These are phyloP conservation scores for Scolanthus callimorphus DNA, from an alignment of 92 coral and sea anemone genomes.

Conservation along the genomic window DNA sequence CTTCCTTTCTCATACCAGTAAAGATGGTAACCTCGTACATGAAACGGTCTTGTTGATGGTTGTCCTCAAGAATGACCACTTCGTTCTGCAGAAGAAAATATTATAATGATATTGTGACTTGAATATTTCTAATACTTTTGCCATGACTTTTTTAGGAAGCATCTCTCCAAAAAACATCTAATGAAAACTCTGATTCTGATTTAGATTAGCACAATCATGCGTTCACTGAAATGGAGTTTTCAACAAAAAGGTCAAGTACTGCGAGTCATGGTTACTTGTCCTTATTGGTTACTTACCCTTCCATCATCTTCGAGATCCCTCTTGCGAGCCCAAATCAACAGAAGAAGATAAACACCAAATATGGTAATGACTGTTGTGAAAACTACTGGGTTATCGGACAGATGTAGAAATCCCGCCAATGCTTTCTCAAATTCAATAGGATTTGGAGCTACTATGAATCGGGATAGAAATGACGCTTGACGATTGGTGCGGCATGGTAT, in stretches of 20 bases:
- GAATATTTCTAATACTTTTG: no score
- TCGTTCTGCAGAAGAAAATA: neutral
- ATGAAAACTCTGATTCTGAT: no score
- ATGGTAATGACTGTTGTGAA: conserved; percentile 49
- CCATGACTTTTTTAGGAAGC: no score
- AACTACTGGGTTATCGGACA: conserved; percentile 32
- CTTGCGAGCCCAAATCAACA: conserved; percentile 69
- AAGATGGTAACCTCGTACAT: conserved; percentile 73
- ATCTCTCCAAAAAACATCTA: no score
- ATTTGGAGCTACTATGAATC: conserved; percentile 38
- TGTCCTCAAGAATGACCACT: conserved; percentile 57
- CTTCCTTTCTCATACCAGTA: conserved; percentile 67
- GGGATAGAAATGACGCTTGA: conserved; percentile 73
- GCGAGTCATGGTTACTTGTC: no score
- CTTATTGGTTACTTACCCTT: no score
- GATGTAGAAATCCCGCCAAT: conserved; percentile 11
- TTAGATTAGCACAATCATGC: no score
- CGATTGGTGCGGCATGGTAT: conserved; percentile 67
- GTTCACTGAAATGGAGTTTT: no score
- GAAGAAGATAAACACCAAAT: conserved; percentile 50
- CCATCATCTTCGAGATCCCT: conserved; percentile 49
- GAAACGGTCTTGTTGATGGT: conserved; percentile 44
- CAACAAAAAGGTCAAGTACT: no score
- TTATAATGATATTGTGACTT: no score
- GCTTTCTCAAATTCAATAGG: conserved; percentile 42